Conservation (phyloP, 92 coral and sea anemone genomes). For the Phenganax subtilis region DNA sequence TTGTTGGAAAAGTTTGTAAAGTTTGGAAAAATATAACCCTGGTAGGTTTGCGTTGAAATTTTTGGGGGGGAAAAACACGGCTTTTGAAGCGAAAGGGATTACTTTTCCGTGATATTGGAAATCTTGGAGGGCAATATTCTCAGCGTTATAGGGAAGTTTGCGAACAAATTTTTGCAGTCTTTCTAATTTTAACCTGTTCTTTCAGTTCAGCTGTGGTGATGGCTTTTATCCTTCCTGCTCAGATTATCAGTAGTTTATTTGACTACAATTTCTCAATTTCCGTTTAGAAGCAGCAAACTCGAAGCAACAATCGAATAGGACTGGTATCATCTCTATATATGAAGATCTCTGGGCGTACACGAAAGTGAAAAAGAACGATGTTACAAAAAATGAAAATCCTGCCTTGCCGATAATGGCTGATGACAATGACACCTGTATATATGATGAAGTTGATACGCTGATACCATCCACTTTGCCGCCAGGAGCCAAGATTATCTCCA, state of each 20-base stretch:
- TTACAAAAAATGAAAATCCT: not conserved
- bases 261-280: not conserved
- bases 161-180: too few species aligned
- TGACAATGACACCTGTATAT: not conserved
- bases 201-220: too few species aligned
- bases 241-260: not conserved
- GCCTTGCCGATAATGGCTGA: not conserved
- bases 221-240: not conserved
- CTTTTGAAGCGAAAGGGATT: too few species aligned
- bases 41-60: too few species aligned
- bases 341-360: conserved; percentile 23
- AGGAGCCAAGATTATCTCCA: conserved; percentile 19
- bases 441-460: conserved; percentile 18
- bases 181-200: too few species aligned
- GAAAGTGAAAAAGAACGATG: not conserved
- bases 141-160: too few species aligned
- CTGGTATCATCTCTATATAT: conserved; percentile 6
- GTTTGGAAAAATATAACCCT: too few species aligned
- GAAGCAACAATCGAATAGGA: not conserved
- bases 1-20: too few species aligned
- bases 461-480: conserved; percentile 10
- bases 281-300: not conserved
- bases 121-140: too few species aligned
- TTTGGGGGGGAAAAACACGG: too few species aligned
- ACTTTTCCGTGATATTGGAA: too few species aligned